These are phyloP conservation scores for Erebia ligea DNA, from an alignment of 2,888 invertebrate species.

Conservation along the genomic window DNA sequence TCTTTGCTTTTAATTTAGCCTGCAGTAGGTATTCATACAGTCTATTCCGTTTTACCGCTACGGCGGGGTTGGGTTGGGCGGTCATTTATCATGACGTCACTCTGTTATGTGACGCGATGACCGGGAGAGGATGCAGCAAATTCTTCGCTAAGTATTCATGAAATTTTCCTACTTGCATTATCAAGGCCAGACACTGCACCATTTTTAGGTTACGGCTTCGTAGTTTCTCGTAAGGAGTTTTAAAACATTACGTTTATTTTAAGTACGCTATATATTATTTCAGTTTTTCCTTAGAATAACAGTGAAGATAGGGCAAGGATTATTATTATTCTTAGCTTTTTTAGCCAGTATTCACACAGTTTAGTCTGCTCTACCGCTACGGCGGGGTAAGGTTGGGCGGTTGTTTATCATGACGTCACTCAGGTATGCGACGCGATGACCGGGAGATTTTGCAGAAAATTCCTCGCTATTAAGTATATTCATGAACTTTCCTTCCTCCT, in stretches of 20 bases:
- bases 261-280: too few species aligned
- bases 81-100: slow-evolving; percentile 24
- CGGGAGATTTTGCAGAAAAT: slow-evolving; percentile 17
- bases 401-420: slow-evolving; percentile 21
- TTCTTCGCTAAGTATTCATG: slow-evolving; percentile 21
- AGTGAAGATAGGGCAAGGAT: too few species aligned
- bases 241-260: not conserved
- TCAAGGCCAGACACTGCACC: slow-evolving; percentile 4
- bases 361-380: not conserved
- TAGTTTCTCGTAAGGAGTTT: not conserved
- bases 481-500: slow-evolving; percentile 18
- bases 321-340: slow-evolving; percentile 19
- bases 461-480: slow-evolving; percentile 15
- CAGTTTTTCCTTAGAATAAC: too few species aligned
- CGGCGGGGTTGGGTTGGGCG: slow-evolving; percentile 18
- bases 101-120: slow-evolving; percentile 19
- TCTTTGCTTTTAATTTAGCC: slow-evolving; percentile 27
- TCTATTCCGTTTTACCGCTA: slow-evolving; percentile 8
- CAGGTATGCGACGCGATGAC: slow-evolving; percentile 21
- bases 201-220: not conserved
- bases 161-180: slow-evolving; percentile 18
- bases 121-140: slow-evolving; percentile 18
- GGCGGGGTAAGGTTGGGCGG: slow-evolving; percentile 15
- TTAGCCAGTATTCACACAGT: slow-evolving; percentile 23
- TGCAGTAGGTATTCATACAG: slow-evolving; percentile 18